Conservation (phyloP, 2,888 invertebrate genomes). For the Tribolium freemani region DNA sequence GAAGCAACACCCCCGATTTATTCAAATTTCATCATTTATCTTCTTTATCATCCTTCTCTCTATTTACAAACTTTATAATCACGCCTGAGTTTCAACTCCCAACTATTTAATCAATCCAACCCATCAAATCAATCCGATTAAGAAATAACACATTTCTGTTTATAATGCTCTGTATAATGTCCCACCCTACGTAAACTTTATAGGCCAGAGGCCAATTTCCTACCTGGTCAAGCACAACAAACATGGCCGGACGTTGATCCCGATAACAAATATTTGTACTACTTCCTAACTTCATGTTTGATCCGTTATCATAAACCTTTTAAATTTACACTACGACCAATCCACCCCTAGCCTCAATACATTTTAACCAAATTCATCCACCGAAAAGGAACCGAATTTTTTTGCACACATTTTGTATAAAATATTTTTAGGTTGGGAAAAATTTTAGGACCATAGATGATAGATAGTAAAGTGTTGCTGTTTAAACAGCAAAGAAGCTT, state of each 20-base stretch:
- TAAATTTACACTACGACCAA: slow-evolving; percentile 11
- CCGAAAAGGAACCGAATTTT: neutral
- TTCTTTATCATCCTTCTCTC: slow-evolving; percentile 9
- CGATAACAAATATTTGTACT: slow-evolving; percentile 43
- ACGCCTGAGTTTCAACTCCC: neutral
- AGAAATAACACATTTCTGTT: slow-evolving; percentile 36
- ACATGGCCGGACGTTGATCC: slow-evolving; percentile 41
- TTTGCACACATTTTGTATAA: neutral
- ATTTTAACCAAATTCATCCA: neutral
- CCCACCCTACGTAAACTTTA: slow-evolving; percentile 39
- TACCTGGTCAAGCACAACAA: slow-evolving; percentile 45
- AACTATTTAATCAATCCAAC: slow-evolving; percentile 17
- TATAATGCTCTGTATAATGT: slow-evolving; percentile 37
- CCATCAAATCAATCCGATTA: slow-evolving; percentile 24
- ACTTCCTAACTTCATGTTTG: slow-evolving; percentile 37
- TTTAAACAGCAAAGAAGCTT: too few relatives aligned
- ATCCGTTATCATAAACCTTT: slow-evolving; percentile 29
- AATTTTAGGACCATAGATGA: too few relatives aligned
- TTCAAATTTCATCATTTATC: slow-evolving; percentile 29
- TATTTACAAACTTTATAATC: slow-evolving; percentile 4
- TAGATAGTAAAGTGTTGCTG: too few relatives aligned
- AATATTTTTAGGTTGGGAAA: too few relatives aligned
- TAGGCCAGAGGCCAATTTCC: slow-evolving; percentile 38
- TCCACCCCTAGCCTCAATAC: neutral
- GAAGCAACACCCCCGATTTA: slow-evolving; percentile 20